Evolutionary conservation across 2,113 vertebrate genomes (phyloP), one percentile per base, ranked within the genome.

Genomic region (Talpa occidentalis): DNA sequence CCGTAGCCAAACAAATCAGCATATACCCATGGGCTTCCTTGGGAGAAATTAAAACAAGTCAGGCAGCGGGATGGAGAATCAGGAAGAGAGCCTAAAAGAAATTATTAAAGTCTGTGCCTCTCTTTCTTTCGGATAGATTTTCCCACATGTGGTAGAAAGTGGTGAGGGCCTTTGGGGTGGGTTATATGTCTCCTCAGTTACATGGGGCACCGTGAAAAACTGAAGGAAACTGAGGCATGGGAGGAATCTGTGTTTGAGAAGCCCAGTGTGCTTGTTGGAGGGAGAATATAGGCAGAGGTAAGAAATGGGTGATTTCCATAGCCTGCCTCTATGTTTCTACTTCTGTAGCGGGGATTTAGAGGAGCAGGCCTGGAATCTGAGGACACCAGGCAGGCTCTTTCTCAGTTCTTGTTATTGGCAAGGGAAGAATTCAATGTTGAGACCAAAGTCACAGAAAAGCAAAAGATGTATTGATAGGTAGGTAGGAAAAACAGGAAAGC

Each of bases 1-100:
- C 91, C n/a, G n/a, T 64, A 92, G 94, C 90, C 94, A 92, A 93
- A 88, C 67, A 93, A 95, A 95, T 91, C 93, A 95, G 83, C 83
- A 56, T 83, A 88, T 88, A 88, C 80, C 84, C 93, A 47, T n/a
- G 83, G 83, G 80, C 90, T 96, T 96, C 90, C 94, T 90, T 30
- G 37, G 62, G 87, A 95, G 91, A 95, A 96, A 92, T 78, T 82
- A 87, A 94, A 96, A 87, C 47, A 62, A 94, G 80, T 90, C 49
- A 87, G 77, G 88, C 95, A 92, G 87, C 12, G 0, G 91, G 80
- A 72, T 70, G 64, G 79, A 95, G 94, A 94, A 82, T 79, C 62
- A 82, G 92, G 91, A 92, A 82, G 42, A 49, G 73, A 88, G 80
- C 90, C 87, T 19, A 37, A 78, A 92, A 94, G 93, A 93, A 94